phyloP scores from a whole-genome alignment of 2,797 vertebrate genomes.

The Danio jaintianensis region DNA sequence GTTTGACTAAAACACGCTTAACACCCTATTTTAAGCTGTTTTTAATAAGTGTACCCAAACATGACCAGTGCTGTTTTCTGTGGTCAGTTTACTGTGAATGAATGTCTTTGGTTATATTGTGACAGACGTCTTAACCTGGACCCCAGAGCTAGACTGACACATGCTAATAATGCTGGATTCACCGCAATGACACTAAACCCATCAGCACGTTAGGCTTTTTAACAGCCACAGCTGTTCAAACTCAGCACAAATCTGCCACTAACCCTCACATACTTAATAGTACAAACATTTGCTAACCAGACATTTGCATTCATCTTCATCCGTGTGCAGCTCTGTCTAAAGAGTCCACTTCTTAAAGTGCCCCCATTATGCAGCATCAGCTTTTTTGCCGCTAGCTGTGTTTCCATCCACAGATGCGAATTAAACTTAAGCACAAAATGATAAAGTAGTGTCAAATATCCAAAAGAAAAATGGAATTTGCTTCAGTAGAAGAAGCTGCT shows the following conservation, averaged over 20 bases:
- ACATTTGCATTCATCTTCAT: constrained; percentile 8
- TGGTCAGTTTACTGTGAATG: not conserved
- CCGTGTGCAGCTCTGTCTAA: not conserved
- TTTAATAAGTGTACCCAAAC: not conserved
- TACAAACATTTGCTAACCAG: not conserved
- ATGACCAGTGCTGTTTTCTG: not conserved
- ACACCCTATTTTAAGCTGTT: not conserved
- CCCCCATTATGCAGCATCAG: no score
- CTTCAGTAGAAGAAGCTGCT: no score
- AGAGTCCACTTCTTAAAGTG: constrained; percentile 1
- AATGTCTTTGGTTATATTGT: constrained; percentile 13
- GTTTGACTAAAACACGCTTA: not conserved
- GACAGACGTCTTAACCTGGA: not conserved
- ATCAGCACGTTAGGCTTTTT: not conserved
- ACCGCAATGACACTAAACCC: not conserved
- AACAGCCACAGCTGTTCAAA: constrained; percentile 3
- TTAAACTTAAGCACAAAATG: no score
- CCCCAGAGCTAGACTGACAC: constrained; percentile 2
- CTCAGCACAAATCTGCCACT: constrained; percentile 20
- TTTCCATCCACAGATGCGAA: no score
- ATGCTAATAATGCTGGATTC: constrained; percentile 10
- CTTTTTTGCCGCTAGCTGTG: no score
- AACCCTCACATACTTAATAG: not conserved
- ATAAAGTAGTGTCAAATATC: no score
- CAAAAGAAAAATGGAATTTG: no score